Conservation (phyloP, 2,113 vertebrate species). For the Hyla sarda region DNA sequence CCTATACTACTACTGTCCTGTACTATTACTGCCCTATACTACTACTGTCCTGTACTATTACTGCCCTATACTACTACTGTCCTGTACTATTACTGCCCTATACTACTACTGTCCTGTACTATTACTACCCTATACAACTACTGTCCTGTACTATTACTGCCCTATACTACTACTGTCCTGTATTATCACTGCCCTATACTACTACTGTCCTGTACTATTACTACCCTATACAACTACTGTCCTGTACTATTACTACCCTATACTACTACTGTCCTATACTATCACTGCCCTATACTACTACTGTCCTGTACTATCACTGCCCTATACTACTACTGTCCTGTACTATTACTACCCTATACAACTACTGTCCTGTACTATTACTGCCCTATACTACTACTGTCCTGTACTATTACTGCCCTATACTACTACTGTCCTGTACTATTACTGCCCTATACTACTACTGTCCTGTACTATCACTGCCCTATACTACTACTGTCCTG, state of each 20-base stretch:
- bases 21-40: no score
- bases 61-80: background rate
- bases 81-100: background rate
- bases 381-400: no score
- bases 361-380: no score
- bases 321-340: no score
- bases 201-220: background rate
- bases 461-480: background rate
- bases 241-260: background rate
- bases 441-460: background rate
- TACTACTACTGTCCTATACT: background rate
- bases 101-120: background rate
- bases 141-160: no score
- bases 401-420: no score
- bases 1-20: no score
- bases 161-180: background rate
- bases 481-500: background rate
- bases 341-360: no score
- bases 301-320: no score
- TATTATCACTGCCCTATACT: no score
- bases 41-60: background rate
- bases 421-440: no score
- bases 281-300: background rate
- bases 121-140: no score
- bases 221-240: background rate